Evolutionary conservation across 2,888 invertebrate genomes (phyloP).

Genomic region (Automeris io): DNA sequence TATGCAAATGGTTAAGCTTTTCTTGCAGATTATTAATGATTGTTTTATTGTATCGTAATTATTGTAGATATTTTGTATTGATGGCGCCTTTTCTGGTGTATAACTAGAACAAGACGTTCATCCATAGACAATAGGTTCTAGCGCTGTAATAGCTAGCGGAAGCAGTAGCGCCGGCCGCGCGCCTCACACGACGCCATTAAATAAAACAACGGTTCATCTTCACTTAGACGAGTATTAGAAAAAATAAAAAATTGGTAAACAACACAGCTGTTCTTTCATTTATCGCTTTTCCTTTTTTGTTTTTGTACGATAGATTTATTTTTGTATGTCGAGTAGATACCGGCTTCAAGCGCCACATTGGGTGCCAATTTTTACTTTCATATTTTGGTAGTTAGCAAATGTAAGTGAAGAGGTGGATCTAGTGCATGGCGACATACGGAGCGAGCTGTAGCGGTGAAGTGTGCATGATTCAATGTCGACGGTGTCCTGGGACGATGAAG

Average conservation of each 20-base stretch:
- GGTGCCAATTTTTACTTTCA: conserved; percentile 36
- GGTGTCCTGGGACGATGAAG: conserved; percentile 13
- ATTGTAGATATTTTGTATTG: conserved; percentile 42
- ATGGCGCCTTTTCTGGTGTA: conserved; percentile 7
- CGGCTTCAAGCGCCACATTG: conserved; percentile 54
- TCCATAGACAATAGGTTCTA: conserved; percentile 36
- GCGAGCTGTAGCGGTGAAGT: conserved; percentile 48
- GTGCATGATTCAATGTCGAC: conserved; percentile 40
- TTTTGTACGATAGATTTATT: conserved; percentile 28
- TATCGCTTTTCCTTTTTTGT: conserved; percentile 67
- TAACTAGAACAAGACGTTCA: conserved; percentile 25
- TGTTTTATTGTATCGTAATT: conserved; percentile 47
- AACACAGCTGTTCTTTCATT: conserved; percentile 74
- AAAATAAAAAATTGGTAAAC: conserved; percentile 68
- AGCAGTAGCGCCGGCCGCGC: conserved; percentile 62
- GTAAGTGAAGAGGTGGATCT: conserved; percentile 32
- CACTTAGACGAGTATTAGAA: conserved; percentile 57
- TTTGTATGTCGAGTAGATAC: conserved; percentile 46
- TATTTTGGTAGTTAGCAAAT: conserved; percentile 18
- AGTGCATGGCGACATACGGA: conserved; percentile 53
- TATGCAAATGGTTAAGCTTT: conserved; percentile 35
- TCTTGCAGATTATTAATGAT: conserved; percentile 48
- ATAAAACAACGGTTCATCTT: conserved; percentile 64
- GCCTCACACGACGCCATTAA: conserved; percentile 59
- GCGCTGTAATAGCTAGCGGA: conserved; percentile 50